Conservation (phyloP, 2,113 vertebrate genomes). For the Gallinago media region DNA sequence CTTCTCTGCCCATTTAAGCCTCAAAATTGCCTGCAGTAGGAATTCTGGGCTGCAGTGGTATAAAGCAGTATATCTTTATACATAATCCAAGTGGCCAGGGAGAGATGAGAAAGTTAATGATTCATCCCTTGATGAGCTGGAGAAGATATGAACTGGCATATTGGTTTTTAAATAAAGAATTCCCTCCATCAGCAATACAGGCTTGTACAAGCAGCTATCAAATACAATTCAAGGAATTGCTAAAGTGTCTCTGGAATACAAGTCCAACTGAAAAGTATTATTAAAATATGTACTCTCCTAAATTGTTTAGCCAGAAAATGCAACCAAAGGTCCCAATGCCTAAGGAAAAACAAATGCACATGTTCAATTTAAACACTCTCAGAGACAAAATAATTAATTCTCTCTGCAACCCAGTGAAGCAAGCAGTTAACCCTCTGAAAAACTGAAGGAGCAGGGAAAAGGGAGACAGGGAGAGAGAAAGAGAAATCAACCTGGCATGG, state of each 20-base stretch:
- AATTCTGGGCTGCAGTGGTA: background rate
- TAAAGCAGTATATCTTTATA: background rate
- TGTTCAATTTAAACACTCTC: background rate
- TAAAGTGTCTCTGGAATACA: background rate
- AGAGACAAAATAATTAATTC: constrained; percentile 17
- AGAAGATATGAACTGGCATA: background rate
- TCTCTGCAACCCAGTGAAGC: background rate
- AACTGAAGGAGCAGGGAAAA: background rate
- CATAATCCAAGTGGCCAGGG: background rate
- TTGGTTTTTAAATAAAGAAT: constrained; percentile 1
- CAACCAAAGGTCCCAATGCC: background rate
- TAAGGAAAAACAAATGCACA: background rate
- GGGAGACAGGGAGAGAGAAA: background rate
- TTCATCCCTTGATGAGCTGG: background rate
- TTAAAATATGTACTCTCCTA: background rate
- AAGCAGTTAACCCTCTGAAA: background rate
- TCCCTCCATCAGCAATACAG: background rate
- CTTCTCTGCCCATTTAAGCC: background rate
- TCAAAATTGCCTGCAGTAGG: background rate
- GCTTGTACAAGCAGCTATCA: background rate
- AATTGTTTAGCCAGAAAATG: constrained; percentile 10
- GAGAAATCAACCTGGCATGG: background rate
- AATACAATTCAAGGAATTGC: background rate
- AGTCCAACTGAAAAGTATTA: background rate
- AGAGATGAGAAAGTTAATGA: background rate